Conservation (phyloP, 2,888 invertebrate species). For the Stegophylla sp. region DNA sequence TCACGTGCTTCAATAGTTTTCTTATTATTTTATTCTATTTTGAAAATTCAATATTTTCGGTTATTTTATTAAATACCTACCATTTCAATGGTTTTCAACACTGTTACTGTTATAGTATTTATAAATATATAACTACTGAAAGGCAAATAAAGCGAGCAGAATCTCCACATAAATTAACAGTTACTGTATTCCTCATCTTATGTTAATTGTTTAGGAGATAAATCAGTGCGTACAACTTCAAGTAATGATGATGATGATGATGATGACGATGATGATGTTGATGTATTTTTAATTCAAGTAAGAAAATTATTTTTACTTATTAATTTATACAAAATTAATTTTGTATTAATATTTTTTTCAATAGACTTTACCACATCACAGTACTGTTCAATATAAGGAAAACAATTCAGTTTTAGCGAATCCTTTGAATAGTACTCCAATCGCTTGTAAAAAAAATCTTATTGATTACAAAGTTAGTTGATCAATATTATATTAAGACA, state of each 20-base stretch:
- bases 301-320: not conserved
- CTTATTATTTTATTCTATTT: too few relatives aligned
- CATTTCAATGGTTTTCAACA: too few relatives aligned
- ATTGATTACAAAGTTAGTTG: constrained; percentile 47
- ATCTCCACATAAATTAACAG: not conserved
- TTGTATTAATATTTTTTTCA: not conserved
- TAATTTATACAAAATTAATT: not conserved
- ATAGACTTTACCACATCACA: constrained; percentile 53
- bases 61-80: too few relatives aligned
- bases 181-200: not conserved
- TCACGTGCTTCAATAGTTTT: too few relatives aligned
- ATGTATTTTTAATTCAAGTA: constrained; percentile 55
- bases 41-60: too few relatives aligned
- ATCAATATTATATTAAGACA: not conserved
- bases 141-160: not conserved
- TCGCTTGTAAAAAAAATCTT: constrained; percentile 44
- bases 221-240: constrained; percentile 49
- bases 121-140: too few relatives aligned
- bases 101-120: too few relatives aligned
- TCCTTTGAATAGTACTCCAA: constrained; percentile 52
- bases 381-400: constrained; percentile 44
- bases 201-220: constrained; percentile 47
- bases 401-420: constrained; percentile 40
- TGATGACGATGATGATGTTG: constrained; percentile 54
- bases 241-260: constrained; percentile 54